These are phyloP conservation scores for Emys orbicularis DNA, from an alignment of 2,797 vertebrate species.

Conservation along the genomic window DNA sequence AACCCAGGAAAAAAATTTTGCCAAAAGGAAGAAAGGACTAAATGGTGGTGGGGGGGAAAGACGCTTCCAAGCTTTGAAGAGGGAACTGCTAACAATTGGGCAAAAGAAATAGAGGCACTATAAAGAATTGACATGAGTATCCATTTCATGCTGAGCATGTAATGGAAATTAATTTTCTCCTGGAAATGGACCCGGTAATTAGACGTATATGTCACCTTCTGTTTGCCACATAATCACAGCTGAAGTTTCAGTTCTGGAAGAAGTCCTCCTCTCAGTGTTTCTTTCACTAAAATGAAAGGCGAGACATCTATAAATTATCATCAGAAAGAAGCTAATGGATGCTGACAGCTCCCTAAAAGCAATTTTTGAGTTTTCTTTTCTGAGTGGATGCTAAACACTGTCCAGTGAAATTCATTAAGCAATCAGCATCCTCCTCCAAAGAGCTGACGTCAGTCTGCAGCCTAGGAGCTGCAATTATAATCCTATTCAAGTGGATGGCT, in stretches of 20 bases:
- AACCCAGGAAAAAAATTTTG: not conserved
- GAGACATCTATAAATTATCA: conserved; percentile 37
- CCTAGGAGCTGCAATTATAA: conserved; percentile 55
- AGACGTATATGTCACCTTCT: conserved; percentile 29
- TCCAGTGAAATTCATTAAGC: conserved; percentile 68
- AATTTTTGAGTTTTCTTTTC: conserved; percentile 31
- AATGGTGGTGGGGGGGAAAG: not conserved
- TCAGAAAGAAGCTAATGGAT: conserved; percentile 43
- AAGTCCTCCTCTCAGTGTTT: not conserved
- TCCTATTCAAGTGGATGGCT: conserved; percentile 54
- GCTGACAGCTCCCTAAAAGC: conserved; percentile 35
- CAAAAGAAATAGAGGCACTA: not conserved
- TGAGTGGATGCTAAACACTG: conserved; percentile 3
- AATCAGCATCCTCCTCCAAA: conserved; percentile 65
- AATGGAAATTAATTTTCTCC: conserved; percentile 45
- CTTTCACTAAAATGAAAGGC: conserved; percentile 24
- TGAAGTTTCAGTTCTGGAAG: conserved; percentile 29
- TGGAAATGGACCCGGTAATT: conserved; percentile 22
- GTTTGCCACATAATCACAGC: conserved; percentile 26
- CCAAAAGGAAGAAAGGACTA: not conserved
- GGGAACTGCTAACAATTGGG: not conserved
- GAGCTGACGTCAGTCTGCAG: conserved; percentile 56
- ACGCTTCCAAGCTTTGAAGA: not conserved
- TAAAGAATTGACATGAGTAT: not conserved
- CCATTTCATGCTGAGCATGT: not conserved